Percentiles rank a stretch among this genome's conserved stretches.
Conservation (phyloP, 2,797 vertebrate genomes). For the Synanceia verrucosa region DNA sequence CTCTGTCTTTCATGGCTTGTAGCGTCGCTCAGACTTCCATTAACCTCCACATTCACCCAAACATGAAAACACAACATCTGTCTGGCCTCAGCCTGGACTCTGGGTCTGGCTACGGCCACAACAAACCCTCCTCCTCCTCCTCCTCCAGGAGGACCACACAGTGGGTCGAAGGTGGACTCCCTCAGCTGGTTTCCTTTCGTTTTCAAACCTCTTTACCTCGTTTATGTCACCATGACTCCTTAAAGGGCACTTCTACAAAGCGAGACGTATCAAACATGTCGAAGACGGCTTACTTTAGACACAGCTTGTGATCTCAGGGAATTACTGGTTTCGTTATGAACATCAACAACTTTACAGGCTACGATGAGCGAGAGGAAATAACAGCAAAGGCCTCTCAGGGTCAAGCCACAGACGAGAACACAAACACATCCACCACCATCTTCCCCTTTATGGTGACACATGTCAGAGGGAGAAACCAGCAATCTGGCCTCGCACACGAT, state of each 20-base stretch:
- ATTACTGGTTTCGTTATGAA: conserved; percentile 32
- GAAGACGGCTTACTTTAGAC: conserved; percentile 35
- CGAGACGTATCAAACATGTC: neutral
- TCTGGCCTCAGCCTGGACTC: conserved; percentile 23
- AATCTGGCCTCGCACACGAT: conserved; percentile 27
- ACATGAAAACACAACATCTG: conserved; percentile 40
- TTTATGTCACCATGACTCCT: conserved; percentile 31
- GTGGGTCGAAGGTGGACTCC: conserved; percentile 20
- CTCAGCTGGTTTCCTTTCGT: conserved; percentile 45
- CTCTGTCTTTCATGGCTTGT: conserved; percentile 50
- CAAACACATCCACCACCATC: conserved; percentile 47
- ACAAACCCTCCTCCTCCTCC: neutral
- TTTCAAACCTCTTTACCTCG: conserved; percentile 18
- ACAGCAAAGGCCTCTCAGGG: conserved; percentile 17
- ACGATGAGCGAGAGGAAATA: no score
- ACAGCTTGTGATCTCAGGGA: conserved; percentile 43
- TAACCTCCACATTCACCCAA: conserved; percentile 46
- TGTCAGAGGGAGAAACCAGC: conserved; percentile 38
- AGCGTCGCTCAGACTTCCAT: neutral
- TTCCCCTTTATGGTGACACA: conserved; percentile 42
- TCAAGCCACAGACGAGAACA: conserved; percentile 55
- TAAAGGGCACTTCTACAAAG: conserved; percentile 19
- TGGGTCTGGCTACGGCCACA: neutral
- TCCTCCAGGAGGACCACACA: conserved; percentile 53
- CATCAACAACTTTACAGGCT: neutral